phyloP scores from a whole-genome alignment of 2,888 invertebrate species.

The Mactromeris polynyma region DNA sequence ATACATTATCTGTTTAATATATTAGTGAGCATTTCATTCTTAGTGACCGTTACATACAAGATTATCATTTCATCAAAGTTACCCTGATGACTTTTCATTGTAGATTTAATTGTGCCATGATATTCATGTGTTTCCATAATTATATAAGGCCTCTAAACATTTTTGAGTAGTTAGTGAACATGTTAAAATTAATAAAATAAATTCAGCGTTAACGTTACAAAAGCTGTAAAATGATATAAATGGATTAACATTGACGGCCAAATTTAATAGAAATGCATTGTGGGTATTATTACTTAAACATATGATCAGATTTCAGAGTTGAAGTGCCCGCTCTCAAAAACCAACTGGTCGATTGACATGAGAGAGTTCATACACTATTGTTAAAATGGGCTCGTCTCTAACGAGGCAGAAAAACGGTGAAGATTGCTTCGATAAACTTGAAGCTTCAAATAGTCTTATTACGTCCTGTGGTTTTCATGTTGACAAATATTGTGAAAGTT shows the following conservation, averaged over 20 bases:
- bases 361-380: conserved; percentile 37
- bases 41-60: too few relatives aligned
- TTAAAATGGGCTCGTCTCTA: conserved; percentile 23
- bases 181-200: too few relatives aligned
- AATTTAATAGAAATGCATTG: not conserved
- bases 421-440: conserved; percentile 29
- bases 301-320: conserved; percentile 11
- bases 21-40: too few relatives aligned
- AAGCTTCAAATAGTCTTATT: conserved; percentile 40
- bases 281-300: not conserved
- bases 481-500: conserved; percentile 44
- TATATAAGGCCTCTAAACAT: too few relatives aligned
- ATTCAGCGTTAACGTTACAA: too few relatives aligned
- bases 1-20: too few relatives aligned
- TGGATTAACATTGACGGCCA: not conserved
- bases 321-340: conserved; percentile 1
- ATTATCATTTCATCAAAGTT: too few relatives aligned
- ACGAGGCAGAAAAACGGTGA: conserved; percentile 37
- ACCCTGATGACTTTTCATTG: too few relatives aligned
- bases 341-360: conserved; percentile 5
- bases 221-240: not conserved
- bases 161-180: too few relatives aligned
- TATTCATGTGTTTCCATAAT: too few relatives aligned
- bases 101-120: too few relatives aligned
- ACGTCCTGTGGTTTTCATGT: conserved; percentile 32